phyloP scores from a whole-genome alignment of 2,888 invertebrate species.

The Heliconius charithonia region DNA sequence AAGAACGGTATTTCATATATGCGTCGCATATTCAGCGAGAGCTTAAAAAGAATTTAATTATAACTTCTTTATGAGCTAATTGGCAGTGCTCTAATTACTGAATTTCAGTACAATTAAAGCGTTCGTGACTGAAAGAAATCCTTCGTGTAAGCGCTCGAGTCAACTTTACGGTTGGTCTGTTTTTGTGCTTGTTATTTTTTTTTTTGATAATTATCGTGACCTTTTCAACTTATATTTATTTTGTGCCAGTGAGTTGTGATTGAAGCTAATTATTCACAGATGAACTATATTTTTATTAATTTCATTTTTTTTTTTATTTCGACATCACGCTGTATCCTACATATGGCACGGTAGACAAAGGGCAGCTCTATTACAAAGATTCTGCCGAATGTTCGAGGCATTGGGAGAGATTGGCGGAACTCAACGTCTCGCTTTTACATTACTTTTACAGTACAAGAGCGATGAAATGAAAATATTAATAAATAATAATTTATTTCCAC shows the following conservation, averaged over 20 bases:
- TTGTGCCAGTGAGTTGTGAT: slow-evolving; percentile 4
- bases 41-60: slow-evolving; percentile 25
- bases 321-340: too few relatives aligned
- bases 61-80: slow-evolving; percentile 41
- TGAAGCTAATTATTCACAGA: not conserved
- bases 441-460: not conserved
- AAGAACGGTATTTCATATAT: not conserved
- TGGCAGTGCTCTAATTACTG: slow-evolving; percentile 38
- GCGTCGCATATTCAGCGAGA: slow-evolving; percentile 16
- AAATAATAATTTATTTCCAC: not conserved
- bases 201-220: slow-evolving; percentile 28
- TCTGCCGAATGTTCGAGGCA: not conserved
- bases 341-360: not conserved
- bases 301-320: not conserved
- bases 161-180: slow-evolving; percentile 29
- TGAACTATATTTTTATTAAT: not conserved
- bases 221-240: slow-evolving; percentile 18
- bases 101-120: slow-evolving; percentile 34
- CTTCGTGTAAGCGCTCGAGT: slow-evolving; percentile 28
- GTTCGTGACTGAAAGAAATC: slow-evolving; percentile 38
- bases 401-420: not conserved
- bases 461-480: not conserved
- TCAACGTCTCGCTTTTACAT: not conserved
- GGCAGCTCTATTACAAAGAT: not conserved
- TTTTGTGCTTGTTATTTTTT: slow-evolving; percentile 10